Evolutionary conservation across 2,888 invertebrate genomes (phyloP).

Genomic region (Parelbella ahira): DNA sequence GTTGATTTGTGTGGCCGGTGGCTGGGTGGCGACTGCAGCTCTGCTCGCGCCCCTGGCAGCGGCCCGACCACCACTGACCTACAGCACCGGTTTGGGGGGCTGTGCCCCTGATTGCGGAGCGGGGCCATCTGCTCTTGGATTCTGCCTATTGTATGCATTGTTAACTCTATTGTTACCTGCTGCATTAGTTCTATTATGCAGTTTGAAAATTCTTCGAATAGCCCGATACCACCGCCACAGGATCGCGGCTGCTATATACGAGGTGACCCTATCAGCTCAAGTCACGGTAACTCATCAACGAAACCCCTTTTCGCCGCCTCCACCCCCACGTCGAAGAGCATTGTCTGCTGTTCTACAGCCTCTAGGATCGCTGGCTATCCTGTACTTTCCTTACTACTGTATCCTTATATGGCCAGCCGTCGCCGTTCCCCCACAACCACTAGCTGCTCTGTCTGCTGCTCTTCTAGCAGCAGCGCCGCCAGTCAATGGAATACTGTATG

Average conservation of each 20-base stretch:
- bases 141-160: conserved; percentile 83
- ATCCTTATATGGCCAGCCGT: conserved; percentile 84
- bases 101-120: conserved; percentile 86
- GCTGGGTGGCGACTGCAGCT: conserved; percentile 84
- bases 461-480: conserved; percentile 85
- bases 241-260: conserved; percentile 91
- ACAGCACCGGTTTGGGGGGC: conserved; percentile 76
- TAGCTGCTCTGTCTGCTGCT: conserved; percentile 83
- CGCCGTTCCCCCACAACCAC: conserved; percentile 52
- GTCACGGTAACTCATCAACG: conserved; percentile 91
- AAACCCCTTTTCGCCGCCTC: conserved; percentile 87
- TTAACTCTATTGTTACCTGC: conserved; percentile 85
- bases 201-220: conserved; percentile 84
- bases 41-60: conserved; percentile 84
- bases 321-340: conserved; percentile 83
- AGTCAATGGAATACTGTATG: conserved; percentile 88
- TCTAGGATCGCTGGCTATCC: conserved; percentile 84
- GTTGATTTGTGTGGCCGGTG: conserved; percentile 82
- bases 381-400: conserved; percentile 88
- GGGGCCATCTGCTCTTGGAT: conserved; percentile 81
- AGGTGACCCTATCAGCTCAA: conserved; percentile 91
- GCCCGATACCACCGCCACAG: conserved; percentile 89
- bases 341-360: conserved; percentile 86
- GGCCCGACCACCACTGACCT: conserved; percentile 70
- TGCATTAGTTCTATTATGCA: conserved; percentile 85